phyloP scores from a whole-genome alignment of 1,140 invertebrate genomes.

The Aphis gossypii region DNA sequence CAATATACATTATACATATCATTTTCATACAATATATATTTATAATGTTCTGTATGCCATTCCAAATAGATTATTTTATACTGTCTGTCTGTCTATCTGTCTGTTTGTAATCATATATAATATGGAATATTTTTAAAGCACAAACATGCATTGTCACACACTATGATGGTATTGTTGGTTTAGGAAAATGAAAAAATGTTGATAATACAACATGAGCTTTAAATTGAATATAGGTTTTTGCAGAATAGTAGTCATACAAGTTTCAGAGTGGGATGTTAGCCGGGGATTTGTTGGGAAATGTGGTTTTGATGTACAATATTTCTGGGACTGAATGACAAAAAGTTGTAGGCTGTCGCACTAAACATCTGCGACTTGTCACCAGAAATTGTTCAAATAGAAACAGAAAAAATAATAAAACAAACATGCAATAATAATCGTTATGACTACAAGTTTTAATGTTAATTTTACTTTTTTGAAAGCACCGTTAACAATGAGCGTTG shows the following conservation, averaged over 20 bases:
- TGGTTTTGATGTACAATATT: constrained; percentile 3
- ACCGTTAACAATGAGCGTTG: background rate
- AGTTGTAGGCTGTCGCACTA: constrained; percentile 18
- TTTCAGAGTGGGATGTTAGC: background rate
- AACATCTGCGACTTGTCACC: constrained; percentile 8
- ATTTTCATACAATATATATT: too few species aligned
- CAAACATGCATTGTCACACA: background rate
- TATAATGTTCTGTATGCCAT: background rate
- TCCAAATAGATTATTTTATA: background rate
- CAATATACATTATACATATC: too few species aligned
- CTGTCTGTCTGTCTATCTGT: background rate
- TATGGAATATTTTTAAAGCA: background rate
- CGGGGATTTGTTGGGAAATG: constrained; percentile 24
- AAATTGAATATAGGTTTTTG: background rate
- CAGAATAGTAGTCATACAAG: background rate
- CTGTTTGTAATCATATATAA: background rate
- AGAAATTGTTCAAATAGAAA: background rate
- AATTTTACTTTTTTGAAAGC: background rate
- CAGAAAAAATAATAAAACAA: background rate
- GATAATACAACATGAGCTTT: background rate
- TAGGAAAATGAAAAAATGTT: background rate
- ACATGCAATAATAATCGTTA: background rate
- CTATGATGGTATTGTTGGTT: background rate
- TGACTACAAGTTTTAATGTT: background rate
- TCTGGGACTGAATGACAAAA: background rate